These are phyloP conservation scores for Halocynthia aurantium DNA, from an alignment of 23 tunicate species.

Conservation along the genomic window DNA sequence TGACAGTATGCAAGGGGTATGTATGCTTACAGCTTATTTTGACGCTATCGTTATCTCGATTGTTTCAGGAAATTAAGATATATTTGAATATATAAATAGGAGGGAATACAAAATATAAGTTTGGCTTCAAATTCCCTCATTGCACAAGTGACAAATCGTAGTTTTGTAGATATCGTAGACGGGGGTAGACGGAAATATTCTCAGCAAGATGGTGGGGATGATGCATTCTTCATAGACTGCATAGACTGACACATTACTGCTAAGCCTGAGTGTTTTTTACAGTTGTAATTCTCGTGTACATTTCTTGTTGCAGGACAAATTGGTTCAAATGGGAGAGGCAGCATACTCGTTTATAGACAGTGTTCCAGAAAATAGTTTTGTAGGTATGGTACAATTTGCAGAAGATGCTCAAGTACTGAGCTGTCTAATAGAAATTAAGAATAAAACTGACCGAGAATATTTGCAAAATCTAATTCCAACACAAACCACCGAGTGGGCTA, in stretches of 20 bases:
- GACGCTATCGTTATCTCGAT: conserved; percentile 2
- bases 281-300: no score
- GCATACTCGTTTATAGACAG: conserved; percentile 19
- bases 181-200: no score
- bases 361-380: conserved; percentile 10
- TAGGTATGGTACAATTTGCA: conserved; percentile 33
- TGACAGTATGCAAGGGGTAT: conserved; percentile 50
- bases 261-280: no score
- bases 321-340: not conserved
- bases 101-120: not conserved
- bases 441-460: conserved; percentile 11
- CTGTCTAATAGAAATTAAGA: not conserved
- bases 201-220: no score
- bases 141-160: conserved; percentile 3
- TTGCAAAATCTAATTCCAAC: not conserved
- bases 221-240: no score
- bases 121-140: conserved; percentile 1
- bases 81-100: not conserved
- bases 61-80: not conserved
- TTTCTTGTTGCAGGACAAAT: no score
- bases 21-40: not conserved
- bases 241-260: no score
- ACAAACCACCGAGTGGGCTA: conserved; percentile 12
- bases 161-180: no score
- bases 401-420: conserved; percentile 11